Base-by-base conservation (phyloP, 2,888 invertebrate genomes). In the Trachelus troglodyta region DNA sequence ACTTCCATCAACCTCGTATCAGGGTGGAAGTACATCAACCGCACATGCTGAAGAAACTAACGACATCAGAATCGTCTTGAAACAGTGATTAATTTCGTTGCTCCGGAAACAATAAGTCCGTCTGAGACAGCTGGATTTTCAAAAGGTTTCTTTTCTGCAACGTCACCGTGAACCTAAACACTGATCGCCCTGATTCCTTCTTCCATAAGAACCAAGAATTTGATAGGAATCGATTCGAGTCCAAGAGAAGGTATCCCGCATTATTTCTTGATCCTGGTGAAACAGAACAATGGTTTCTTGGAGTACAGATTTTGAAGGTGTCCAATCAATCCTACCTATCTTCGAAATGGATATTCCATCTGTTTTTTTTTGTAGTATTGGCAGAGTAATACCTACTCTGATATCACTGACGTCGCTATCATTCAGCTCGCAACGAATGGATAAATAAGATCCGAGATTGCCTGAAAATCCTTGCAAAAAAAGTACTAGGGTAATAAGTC, bases 31-130 rank as follows among this genome's bases (percentile, higher is more conserved):
- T 12, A 34, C 31, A 40, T 77, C 11, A 40, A 40, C n/a, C 68
- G 74, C 69, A 77, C 35, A 37, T 31, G 12, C 9, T 35, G 69
- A 68, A 75, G 74, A 77, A 75, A 77, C 69, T 77, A 69, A 35
- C 68, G 34, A 30, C 56, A 15, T n/a, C 33, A 31, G 40, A 77
- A 69, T 23, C 6, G 3, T 15, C 40, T 23, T n/a, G 71, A 71
- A 77, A 71, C 31, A 71, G 34, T 71, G 71, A 71, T 71, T 71
- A 71, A 71, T 71, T 31, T 71, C 56, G 56, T 56, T 56, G 1
- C 23, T 56, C 23, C 56, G 23, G 30, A 71, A 30, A 30, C 12
- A 71, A 31, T n/a, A 15, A 31, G 33, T 33, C 31, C 71, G 71
- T 31, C 71, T n/a, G 69, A 75, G 76, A 33, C 56, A 56, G 23